phyloP scores from a whole-genome alignment of 2,113 vertebrate species.

The Mionectes macconnelli region DNA sequence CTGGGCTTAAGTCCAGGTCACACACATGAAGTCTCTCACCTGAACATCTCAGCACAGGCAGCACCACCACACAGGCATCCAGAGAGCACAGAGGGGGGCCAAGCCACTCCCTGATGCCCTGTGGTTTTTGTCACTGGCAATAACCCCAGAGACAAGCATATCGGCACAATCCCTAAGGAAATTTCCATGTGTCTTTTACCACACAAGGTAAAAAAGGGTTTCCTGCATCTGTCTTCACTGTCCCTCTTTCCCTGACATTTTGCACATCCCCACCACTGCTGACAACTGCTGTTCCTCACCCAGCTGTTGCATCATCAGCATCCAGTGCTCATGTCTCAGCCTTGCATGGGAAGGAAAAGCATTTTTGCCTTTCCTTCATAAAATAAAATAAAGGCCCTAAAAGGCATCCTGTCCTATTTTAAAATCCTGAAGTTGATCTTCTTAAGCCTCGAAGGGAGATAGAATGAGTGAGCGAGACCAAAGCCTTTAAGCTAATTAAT shows the following conservation, averaged over 20 bases:
- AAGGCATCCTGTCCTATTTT: conserved; percentile 57
- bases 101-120: background rate
- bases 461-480: conserved; percentile 24
- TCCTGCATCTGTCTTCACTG: background rate
- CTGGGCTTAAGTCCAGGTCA: background rate
- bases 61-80: background rate
- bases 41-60: background rate
- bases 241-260: background rate
- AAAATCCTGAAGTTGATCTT: conserved; percentile 54
- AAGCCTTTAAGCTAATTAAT: conserved; percentile 71
- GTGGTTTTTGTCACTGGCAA: background rate
- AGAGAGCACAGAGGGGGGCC: background rate
- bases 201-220: background rate
- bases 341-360: background rate
- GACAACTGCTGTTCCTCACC: background rate
- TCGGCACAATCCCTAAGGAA: background rate
- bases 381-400: conserved; percentile 21
- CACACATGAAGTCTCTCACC: background rate
- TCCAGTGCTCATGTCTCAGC: background rate
- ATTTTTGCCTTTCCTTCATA: background rate
- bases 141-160: background rate
- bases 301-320: background rate
- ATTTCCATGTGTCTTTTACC: background rate
- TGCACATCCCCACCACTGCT: background rate
- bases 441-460: conserved; percentile 33